Evolutionary conservation across 2,888 invertebrate genomes (phyloP), one percentile per base, ranked within the genome.

Genomic region (Mimas tiliae): DNA sequence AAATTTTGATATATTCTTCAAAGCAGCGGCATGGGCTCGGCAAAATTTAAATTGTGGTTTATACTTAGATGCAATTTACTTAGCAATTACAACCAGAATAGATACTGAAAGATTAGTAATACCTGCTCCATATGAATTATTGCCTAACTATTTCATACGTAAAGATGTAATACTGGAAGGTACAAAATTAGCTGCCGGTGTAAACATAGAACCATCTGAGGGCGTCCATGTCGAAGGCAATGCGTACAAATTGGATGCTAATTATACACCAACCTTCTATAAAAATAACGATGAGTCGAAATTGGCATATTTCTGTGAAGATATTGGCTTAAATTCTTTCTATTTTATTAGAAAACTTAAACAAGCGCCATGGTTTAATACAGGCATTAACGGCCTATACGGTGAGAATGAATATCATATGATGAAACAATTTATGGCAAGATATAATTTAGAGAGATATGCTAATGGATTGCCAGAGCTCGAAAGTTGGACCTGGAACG

Each of bases 291-390:
- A 91, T n/a, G 95, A 96, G 71, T 92, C 94, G 68, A 94, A 94
- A 74, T 75, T 96, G 66, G 94, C 95, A 55, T 96, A 96, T 83
- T 96, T 96, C 85, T 94, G 94, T n/a, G 96, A 96, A 85, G 96
- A 96, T 79, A 87, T 96, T 67, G 96, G 95, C 63, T 88, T 96
- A 69, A 96, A 96, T 83, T 83, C 94, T 0, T 96, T 93, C 85
- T 96, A 96, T 88, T 95, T 94, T 83, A 93, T 95, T 77, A 83
- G 76, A 69, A 91, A 89, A 74, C 89, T 95, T 70, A 94, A 95
- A 75, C 80, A 87, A 72, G 92, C 94, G 55, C 94, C 95, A 3
- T 95, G 94, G 93, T 94, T 95, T 85, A 86, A 95, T 72, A 69
- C 73, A 16, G 87, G 93, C 33, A 86, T 91, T 66, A 87, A 93